A percentile compares a stretch with the other conserved stretches of the same genome.
Conservation (phyloP, 2,113 vertebrate species). For the Neodon shergylaensis region DNA sequence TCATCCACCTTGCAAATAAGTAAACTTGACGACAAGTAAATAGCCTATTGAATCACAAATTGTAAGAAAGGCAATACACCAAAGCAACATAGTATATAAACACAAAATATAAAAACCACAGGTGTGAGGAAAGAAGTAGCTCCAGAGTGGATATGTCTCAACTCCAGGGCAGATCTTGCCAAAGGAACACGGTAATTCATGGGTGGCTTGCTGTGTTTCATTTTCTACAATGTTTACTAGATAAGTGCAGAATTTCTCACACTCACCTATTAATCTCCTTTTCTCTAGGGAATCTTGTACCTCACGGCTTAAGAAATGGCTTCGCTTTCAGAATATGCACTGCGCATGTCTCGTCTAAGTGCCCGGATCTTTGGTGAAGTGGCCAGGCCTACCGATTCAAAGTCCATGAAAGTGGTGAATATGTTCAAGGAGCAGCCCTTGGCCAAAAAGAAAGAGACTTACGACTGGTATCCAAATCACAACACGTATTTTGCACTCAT, state of each 20-base stretch:
- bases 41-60: not conserved
- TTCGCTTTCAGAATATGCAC: conserved; percentile 89
- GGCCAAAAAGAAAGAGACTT: conserved; percentile 91
- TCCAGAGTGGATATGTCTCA: not conserved
- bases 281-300: conserved; percentile 29
- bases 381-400: conserved; percentile 90
- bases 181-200: not conserved
- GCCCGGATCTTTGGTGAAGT: conserved; percentile 95
- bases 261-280: conserved; percentile 18
- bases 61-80: not conserved
- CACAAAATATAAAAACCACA: not conserved
- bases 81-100: not conserved
- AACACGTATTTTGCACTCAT: conserved; percentile 92
- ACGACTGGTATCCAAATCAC: conserved; percentile 96
- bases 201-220: not conserved
- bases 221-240: not conserved
- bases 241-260: not conserved
- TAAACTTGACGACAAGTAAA: conserved; percentile 19
- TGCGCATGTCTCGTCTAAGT: conserved; percentile 94
- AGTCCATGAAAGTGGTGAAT: conserved; percentile 95
- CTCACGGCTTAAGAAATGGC: conserved; percentile 86
- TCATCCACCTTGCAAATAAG: conserved; percentile 49
- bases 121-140: not conserved
- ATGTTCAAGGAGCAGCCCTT: conserved; percentile 93
- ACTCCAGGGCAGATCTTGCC: not conserved